Base-by-base conservation (phyloP, 2,797 vertebrate genomes). In the Jordanella pulchra region DNA sequence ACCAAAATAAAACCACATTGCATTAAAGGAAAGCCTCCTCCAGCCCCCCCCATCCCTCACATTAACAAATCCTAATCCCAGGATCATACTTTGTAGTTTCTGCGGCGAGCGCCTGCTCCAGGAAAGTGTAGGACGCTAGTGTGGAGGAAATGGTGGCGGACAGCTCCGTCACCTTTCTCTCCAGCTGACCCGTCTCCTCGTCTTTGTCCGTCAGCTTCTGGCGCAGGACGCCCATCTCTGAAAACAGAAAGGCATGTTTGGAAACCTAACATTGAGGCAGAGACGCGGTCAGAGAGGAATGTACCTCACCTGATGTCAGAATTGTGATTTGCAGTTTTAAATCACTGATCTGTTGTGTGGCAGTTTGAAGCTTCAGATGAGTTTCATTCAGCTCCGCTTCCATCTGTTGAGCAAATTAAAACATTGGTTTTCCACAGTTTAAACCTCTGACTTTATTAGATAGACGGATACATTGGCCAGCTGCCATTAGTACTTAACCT, bases 211-310 rank as follows among this genome's bases (percentile, higher is more conserved):
- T 82, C 14, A 94, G 84, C 84, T 93, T 92, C 78, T 95, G 87
- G 35, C 93, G 89, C 53, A 95, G 86, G 32, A 94, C 93, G 0
- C 82, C 82, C 92, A 95, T 90, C 86, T 95, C 95, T 95, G 65
- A 60, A 17, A 65, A 6, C 0, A 25, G 14, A 25, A 15, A 35
- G 21, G 23, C 48, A 14, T 7, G 13, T 25, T 23, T 23, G 18
- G 23, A 60, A 60, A 3, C 3, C 18, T 35, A 2, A 42, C 12
- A 61, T 12, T 7, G 5, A 55, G 30, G 5, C 35, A 63, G 32
- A 54, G 35, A 65, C 60, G 5, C 4, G 11, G 28, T 64, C 14
- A 0, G 73, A 60, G 73, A 53, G 5, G 32, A 21, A 2, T 0
- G 56, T 21, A 0, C 54, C 42, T 85, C 85, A 95, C 95, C 95